phyloP scores from a whole-genome alignment of 1,140 invertebrate species.

The Drosophila ercepeae region DNA sequence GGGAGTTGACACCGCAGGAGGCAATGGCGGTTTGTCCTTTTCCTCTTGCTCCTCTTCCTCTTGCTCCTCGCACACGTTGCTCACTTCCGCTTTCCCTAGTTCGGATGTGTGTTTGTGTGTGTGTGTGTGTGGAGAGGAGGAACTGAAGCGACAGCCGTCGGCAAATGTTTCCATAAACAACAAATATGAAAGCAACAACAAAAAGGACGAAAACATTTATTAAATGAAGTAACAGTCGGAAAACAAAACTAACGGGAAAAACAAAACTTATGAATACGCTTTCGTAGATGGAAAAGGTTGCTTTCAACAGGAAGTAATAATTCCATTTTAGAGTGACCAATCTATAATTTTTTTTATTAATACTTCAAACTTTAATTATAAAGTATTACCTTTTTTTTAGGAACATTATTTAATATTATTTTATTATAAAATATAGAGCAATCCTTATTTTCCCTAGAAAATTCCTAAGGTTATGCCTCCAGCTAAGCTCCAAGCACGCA shows the following conservation, averaged over 20 bases:
- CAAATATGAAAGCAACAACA: slow-evolving; percentile 42
- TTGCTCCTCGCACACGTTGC: slow-evolving; percentile 47
- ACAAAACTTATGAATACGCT: slow-evolving; percentile 26
- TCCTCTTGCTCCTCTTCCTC: not conserved
- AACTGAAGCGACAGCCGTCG: slow-evolving; percentile 76
- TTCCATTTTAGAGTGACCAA: too few species aligned
- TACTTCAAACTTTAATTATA: too few species aligned
- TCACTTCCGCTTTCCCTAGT: slow-evolving; percentile 53
- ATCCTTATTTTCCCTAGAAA: slow-evolving; percentile 3
- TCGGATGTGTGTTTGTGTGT: slow-evolving; percentile 15
- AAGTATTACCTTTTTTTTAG: not conserved
- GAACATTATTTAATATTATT: not conserved
- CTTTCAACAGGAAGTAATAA: too few species aligned
- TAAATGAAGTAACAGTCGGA: slow-evolving; percentile 64
- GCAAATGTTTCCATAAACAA: slow-evolving; percentile 80
- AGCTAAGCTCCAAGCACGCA: slow-evolving; percentile 32
- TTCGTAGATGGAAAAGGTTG: not conserved
- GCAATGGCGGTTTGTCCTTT: slow-evolving; percentile 43
- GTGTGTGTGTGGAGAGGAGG: slow-evolving; percentile 43
- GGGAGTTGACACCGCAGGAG: slow-evolving; percentile 64
- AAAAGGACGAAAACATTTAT: slow-evolving; percentile 66
- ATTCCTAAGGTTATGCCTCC: slow-evolving; percentile 13
- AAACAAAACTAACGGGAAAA: slow-evolving; percentile 4
- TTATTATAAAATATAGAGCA: slow-evolving; percentile 5
- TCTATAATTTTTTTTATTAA: too few species aligned